These are phyloP conservation scores for Epirrhoe alternata DNA, from an alignment of 2,888 invertebrate genomes.

Conservation along the genomic window DNA sequence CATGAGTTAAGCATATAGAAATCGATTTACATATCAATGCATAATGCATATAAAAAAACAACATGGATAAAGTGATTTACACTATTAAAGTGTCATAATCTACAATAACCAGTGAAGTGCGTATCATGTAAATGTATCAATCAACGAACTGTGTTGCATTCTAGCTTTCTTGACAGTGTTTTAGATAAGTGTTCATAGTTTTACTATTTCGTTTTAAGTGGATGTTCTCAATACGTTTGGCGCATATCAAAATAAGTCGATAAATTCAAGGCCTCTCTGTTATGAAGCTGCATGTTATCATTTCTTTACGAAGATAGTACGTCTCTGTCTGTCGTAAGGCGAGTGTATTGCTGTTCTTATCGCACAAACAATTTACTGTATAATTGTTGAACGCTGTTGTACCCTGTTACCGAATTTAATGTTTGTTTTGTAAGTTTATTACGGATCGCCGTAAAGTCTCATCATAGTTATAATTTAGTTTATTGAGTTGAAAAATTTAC, in stretches of 20 bases:
- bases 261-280: too few relatives aligned
- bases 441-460: slow-evolving; percentile 13
- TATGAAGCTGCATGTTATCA: too few relatives aligned
- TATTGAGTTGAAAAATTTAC: background rate
- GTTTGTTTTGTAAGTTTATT: slow-evolving; percentile 13
- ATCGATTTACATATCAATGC: too few relatives aligned
- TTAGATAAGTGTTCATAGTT: background rate
- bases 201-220: background rate
- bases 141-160: background rate
- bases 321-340: background rate
- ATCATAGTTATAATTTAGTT: slow-evolving; percentile 4
- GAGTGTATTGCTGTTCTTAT: background rate
- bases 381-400: background rate
- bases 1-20: too few relatives aligned
- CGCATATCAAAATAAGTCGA: too few relatives aligned
- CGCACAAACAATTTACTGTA: background rate
- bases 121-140: background rate
- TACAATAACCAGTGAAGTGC: background rate
- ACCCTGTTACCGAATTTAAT: slow-evolving; percentile 23
- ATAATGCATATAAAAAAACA: too few relatives aligned
- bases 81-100: too few relatives aligned
- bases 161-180: background rate
- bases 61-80: too few relatives aligned
- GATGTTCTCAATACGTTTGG: background rate
- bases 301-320: background rate